These are phyloP conservation scores for Turritopsis rubra DNA, from an alignment of 30 jellyfish, hydroid and myxozoan species.

Conservation along the genomic window DNA sequence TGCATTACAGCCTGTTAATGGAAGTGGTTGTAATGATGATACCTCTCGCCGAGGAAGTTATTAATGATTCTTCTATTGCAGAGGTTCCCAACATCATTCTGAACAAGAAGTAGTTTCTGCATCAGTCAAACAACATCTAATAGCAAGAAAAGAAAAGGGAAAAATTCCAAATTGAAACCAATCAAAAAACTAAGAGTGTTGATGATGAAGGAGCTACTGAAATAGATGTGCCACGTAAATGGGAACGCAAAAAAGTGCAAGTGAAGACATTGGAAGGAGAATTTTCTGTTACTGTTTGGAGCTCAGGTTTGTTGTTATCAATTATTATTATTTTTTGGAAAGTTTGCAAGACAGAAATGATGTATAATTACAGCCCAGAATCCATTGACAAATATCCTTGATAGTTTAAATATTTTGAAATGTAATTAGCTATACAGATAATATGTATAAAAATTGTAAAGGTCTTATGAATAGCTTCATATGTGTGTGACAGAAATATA, in stretches of 20 bases:
- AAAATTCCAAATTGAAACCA: conserved; percentile 46
- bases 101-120: conserved; percentile 92
- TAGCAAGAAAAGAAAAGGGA: conserved; percentile 43
- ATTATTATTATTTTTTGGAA: background rate
- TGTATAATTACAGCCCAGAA: no score
- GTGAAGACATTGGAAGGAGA: conserved; percentile 95
- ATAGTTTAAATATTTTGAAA: no score
- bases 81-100: conserved; percentile 86
- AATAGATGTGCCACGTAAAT: conserved; percentile 86
- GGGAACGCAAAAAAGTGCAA: conserved; percentile 92
- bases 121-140: conserved; percentile 48
- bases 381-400: no score
- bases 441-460: no score
- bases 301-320: conserved; percentile 58
- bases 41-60: conserved; percentile 46
- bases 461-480: no score
- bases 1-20: conserved; percentile 88
- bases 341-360: background rate
- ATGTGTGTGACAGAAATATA: no score
- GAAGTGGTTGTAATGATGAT: background rate
- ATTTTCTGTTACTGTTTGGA: conserved; percentile 96
- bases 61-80: conserved; percentile 43
- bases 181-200: conserved; percentile 52
- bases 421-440: no score
- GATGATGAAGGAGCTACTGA: conserved; percentile 65